These are phyloP conservation scores for Antrozous pallidus DNA, from an alignment of 2,797 vertebrate species.

Conservation along the genomic window DNA sequence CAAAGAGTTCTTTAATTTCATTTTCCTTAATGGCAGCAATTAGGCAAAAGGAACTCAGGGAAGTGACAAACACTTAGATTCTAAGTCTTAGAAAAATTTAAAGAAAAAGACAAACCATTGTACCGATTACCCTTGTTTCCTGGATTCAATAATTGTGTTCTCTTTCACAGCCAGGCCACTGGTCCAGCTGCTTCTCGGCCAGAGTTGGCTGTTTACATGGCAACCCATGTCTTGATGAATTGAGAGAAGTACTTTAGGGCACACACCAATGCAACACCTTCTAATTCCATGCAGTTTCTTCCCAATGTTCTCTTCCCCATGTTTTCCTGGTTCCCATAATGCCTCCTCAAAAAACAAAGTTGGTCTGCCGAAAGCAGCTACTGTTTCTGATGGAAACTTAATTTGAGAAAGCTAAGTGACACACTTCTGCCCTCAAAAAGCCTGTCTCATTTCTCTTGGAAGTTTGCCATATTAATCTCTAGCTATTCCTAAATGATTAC, in stretches of 20 bases:
- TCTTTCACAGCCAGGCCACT: neutral
- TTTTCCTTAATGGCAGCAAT: neutral
- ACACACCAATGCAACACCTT: neutral
- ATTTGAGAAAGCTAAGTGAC: neutral
- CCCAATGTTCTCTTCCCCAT: neutral
- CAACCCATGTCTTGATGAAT: neutral
- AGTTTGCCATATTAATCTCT: neutral
- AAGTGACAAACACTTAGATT: neutral
- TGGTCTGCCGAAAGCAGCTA: neutral
- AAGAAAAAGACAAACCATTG: constrained; percentile 17
- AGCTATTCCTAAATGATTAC: constrained; percentile 1
- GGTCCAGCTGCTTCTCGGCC: neutral
- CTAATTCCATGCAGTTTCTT: neutral
- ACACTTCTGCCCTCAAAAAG: neutral
- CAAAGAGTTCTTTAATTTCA: neutral
- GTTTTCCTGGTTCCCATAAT: neutral
- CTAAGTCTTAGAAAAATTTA: neutral
- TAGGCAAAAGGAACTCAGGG: constrained; percentile 19
- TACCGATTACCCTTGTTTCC: neutral
- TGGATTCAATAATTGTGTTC: neutral
- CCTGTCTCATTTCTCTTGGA: constrained; percentile 9
- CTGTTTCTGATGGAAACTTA: constrained; percentile 10
- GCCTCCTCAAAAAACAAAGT: neutral
- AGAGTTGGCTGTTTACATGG: neutral
- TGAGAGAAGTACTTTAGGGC: neutral